These are phyloP conservation scores for Busseola fusca DNA, from an alignment of 2,888 invertebrate species.

Conservation along the genomic window DNA sequence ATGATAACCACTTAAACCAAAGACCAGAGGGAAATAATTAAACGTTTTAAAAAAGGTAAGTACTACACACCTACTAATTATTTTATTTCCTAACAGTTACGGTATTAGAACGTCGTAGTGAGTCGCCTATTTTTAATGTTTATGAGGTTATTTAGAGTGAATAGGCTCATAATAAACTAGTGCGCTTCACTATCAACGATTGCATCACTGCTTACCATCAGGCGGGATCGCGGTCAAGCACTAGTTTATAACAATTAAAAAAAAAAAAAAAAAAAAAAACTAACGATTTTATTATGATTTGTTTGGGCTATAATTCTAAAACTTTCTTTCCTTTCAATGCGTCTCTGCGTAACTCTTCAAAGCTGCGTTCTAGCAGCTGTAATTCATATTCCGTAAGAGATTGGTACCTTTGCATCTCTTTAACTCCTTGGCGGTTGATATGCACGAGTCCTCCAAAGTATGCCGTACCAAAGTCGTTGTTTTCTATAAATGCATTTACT, in stretches of 20 bases:
- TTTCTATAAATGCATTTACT: conserved; percentile 77
- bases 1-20: neutral
- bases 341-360: conserved; percentile 75
- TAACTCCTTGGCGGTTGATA: conserved; percentile 69
- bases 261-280: no score
- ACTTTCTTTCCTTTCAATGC: conserved; percentile 72
- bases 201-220: no score
- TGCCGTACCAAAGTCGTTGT: conserved; percentile 80
- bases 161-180: no score
- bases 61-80: neutral
- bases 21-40: neutral
- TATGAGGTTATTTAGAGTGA: no score
- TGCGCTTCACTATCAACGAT: no score
- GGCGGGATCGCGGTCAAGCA: no score
- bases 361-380: conserved; percentile 72
- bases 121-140: conserved; percentile 22
- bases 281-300: neutral
- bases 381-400: conserved; percentile 74
- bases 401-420: conserved; percentile 73
- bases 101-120: neutral
- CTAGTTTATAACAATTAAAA: no score
- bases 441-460: conserved; percentile 76
- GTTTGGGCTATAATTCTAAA: conserved; percentile 68
- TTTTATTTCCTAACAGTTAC: conserved; percentile 16
- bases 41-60: neutral